A percentile compares a stretch with the other conserved stretches of the same genome.
These are phyloP conservation scores for Phocoena phocoena DNA, from an alignment of 2,113 vertebrate species.

Conservation along the genomic window DNA sequence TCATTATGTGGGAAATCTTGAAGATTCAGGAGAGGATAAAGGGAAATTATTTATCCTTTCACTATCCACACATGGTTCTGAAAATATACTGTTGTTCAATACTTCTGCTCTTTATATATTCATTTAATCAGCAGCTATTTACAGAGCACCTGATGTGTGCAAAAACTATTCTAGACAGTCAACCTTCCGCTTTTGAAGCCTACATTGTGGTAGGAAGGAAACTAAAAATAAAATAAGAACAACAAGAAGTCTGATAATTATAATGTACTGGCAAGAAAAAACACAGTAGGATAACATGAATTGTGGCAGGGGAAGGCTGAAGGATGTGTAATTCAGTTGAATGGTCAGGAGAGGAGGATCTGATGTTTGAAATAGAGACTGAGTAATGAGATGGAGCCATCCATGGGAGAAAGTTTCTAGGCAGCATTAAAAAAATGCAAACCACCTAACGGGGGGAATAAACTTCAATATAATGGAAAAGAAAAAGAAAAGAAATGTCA, in stretches of 20 bases:
- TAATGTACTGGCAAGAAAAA: neutral
- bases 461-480: neutral
- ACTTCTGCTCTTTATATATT: neutral
- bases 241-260: neutral
- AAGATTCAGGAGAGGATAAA: neutral
- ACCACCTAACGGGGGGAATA: neutral
- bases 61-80: neutral
- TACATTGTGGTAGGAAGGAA: neutral
- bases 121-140: neutral
- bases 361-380: neutral
- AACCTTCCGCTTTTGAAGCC: neutral
- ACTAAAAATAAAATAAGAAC: neutral
- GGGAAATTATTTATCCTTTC: neutral
- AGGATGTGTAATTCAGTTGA: neutral
- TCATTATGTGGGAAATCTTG: neutral
- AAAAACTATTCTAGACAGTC: neutral
- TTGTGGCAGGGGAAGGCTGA: neutral
- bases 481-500: neutral
- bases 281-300: neutral
- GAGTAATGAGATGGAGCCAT: neutral
- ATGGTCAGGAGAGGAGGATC: neutral
- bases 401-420: neutral
- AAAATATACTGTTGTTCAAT: neutral
- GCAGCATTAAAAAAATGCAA: neutral
- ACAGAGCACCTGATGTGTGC: neutral